Evolutionary conservation across 2,113 vertebrate species (phyloP).

Genomic region (Pelvicachromis taeniatus): DNA sequence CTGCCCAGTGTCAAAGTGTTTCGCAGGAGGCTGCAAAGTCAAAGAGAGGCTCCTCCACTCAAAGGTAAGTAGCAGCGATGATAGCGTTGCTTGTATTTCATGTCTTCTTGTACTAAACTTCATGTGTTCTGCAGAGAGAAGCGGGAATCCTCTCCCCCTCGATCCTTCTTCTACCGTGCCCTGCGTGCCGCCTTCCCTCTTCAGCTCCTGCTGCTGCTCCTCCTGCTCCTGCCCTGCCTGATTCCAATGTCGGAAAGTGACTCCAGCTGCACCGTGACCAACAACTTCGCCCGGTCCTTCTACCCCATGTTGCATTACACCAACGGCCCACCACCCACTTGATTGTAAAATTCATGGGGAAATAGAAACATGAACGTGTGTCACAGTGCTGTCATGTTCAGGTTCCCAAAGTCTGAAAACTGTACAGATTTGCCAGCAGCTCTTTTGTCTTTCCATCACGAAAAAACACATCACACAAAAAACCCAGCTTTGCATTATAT

Average conservation of each 20-base stretch:
- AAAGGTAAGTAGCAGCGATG: not conserved
- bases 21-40: not conserved
- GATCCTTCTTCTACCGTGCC: slow-evolving; percentile 83
- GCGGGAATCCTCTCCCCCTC: slow-evolving; percentile 51
- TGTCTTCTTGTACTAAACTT: not conserved
- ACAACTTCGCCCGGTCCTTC: slow-evolving; percentile 92
- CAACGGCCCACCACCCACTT: slow-evolving; percentile 90
- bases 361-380: not conserved
- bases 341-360: not conserved
- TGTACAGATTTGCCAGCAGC: not conserved
- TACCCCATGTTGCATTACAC: slow-evolving; percentile 90
- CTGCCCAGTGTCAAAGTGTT: not conserved
- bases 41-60: not conserved
- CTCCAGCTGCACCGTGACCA: slow-evolving; percentile 83
- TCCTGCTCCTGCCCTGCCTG: slow-evolving; percentile 84
- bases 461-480: not conserved
- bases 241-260: slow-evolving; percentile 81
- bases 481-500: fast-evolving
- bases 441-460: not conserved
- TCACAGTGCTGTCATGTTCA: not conserved
- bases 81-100: not conserved
- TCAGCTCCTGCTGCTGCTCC: slow-evolving; percentile 84
- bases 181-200: slow-evolving; percentile 83
- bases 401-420: not conserved
- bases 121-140: slow-evolving; percentile 26